Conservation (phyloP, 2,888 invertebrate species). For the Itoplectis maculator region DNA sequence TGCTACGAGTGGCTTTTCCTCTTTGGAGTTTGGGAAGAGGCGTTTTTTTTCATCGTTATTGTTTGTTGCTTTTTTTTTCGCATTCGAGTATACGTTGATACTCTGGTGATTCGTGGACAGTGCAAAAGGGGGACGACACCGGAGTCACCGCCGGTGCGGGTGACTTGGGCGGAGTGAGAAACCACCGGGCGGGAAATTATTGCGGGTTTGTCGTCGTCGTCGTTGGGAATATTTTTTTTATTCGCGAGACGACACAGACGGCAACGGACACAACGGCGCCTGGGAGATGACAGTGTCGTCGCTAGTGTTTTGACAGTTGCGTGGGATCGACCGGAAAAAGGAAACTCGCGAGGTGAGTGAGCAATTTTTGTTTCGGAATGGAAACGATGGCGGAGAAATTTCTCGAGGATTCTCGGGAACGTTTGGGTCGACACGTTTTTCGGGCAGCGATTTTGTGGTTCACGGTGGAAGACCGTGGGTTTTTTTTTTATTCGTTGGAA, state of each 20-base stretch:
- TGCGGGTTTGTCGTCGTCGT: background rate
- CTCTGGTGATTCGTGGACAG: conserved; percentile 46
- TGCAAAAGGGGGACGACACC: background rate
- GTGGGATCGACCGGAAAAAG: conserved; percentile 57
- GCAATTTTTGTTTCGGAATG: background rate
- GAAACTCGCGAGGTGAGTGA: conserved; percentile 64
- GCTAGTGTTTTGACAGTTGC: conserved; percentile 80
- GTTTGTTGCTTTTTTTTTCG: background rate
- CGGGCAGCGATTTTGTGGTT: background rate
- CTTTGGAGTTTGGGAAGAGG: background rate
- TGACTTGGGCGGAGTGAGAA: background rate
- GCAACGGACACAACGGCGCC: conserved; percentile 41
- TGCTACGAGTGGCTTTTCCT: conserved; percentile 26
- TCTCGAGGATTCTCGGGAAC: conserved; percentile 47
- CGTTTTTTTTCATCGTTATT: background rate
- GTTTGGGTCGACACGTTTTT: background rate
- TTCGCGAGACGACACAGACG: conserved; percentile 31
- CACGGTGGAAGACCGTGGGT: too few relatives aligned
- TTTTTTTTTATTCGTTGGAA: too few relatives aligned
- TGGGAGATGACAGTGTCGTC: conserved; percentile 79
- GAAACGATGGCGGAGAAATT: conserved; percentile 45
- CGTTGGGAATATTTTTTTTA: conserved; percentile 6
- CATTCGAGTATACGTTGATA: background rate
- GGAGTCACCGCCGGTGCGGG: conserved; percentile 10
- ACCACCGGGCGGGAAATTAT: background rate